Base-by-base conservation (phyloP, 2,888 invertebrate genomes). In the Megaustenia siamemsis region DNA sequence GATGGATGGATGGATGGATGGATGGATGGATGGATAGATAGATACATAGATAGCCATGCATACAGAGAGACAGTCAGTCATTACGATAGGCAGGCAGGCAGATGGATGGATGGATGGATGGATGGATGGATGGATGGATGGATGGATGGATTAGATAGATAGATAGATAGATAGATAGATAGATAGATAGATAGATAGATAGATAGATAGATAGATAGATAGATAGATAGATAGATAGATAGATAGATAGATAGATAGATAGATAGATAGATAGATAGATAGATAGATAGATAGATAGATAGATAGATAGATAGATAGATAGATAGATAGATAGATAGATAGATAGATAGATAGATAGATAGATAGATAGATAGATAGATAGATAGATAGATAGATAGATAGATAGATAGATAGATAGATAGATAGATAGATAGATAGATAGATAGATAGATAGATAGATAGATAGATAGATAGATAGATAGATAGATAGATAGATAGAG, bases 321-420 rank as follows among this genome's bases (percentile, higher is more conserved):
- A 63, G 63, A n/a, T 63, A 63, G 63, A 63, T n/a, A 63, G 63
- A 63, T n/a, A 63, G 63, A 24, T n/a, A 63, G n/a, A n/a, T n/a
- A 63, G 63, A 63, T n/a, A 63, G 63, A 63, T n/a, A 63, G n/a
- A 63, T n/a, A 63, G 63, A 63, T 63, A 63, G 63, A 63, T 63
- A n/a, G 63, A n/a, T 63, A 63, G 63, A 63, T 63, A 63, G 28
- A 63, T 63, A n/a, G 60, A 60, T 60, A 60, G 60, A 60, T 60
- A 60, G 60, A 60, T 49, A 49, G 49, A 49, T 60, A 60, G 60
- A 60, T 60, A 60, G 60, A 60, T 60, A 60, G 60, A 60, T 60
- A 60, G 60, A 60, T 60, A 60, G 60, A 60, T 60, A 60, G 60
- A 60, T 60, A 60, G 60, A 60, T 60, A 60, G 60, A 60, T 60